Conservation (phyloP, 2,797 vertebrate genomes). For the Monodelphis domestica region DNA sequence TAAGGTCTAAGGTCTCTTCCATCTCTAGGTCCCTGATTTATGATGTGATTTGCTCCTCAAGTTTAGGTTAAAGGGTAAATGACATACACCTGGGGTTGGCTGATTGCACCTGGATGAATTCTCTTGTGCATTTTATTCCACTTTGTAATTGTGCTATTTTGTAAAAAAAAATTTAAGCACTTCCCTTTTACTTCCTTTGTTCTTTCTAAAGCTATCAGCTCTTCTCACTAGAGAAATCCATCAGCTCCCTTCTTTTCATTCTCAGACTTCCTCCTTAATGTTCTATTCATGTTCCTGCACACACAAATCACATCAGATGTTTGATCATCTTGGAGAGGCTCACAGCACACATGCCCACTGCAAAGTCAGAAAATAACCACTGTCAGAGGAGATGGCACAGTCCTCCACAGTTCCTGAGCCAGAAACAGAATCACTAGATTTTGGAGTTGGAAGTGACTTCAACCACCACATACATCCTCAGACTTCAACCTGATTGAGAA, state of each 20-base stretch:
- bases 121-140: constrained; percentile 47
- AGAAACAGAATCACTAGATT: not conserved
- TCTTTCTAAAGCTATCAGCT: constrained; percentile 39
- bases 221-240: constrained; percentile 32
- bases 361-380: constrained; percentile 45
- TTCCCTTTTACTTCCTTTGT: constrained; percentile 44
- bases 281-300: constrained; percentile 14
- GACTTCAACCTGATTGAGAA: not conserved
- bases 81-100: constrained; percentile 40
- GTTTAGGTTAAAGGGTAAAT: constrained; percentile 64
- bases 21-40: not conserved
- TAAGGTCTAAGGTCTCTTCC: not conserved
- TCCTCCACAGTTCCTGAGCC: constrained; percentile 3
- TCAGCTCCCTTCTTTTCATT: not conserved
- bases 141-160: constrained; percentile 45
- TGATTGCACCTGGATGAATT: constrained; percentile 46
- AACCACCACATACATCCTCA: not conserved
- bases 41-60: constrained; percentile 61
- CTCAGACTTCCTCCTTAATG: constrained; percentile 8
- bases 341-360: constrained; percentile 34
- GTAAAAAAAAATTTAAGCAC: constrained; percentile 53
- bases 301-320: constrained; percentile 51
- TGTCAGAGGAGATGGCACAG: constrained; percentile 43
- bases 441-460: not conserved
- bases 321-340: not conserved